A percentile compares a stretch with the other conserved stretches of the same genome.
Evolutionary conservation across 2,113 vertebrate species (phyloP).

Genomic region (Formicarius rufipectus): DNA sequence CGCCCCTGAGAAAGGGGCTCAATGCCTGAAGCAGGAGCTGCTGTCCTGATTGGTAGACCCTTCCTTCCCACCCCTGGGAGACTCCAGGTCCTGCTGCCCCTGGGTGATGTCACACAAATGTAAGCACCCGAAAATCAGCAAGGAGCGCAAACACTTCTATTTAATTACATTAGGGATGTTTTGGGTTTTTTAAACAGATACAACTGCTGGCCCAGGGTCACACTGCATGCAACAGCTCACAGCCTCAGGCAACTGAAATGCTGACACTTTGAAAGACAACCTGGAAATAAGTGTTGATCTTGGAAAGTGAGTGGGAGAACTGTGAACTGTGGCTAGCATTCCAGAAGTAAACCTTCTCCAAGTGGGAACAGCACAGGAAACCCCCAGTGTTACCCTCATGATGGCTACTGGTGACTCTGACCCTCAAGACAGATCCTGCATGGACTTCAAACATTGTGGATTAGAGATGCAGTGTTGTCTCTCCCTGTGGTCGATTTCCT

Average conservation of each 20-base stretch:
- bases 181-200: background rate
- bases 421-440: background rate
- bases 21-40: background rate
- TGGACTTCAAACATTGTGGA: background rate
- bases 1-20: background rate
- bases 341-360: background rate
- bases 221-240: background rate
- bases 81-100: rapidly evolving
- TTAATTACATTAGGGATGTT: background rate
- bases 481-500: background rate
- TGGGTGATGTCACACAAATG: rapidly evolving
- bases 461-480: background rate
- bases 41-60: background rate
- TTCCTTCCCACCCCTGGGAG: rapidly evolving
- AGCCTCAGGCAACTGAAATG: background rate
- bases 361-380: background rate
- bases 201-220: background rate
- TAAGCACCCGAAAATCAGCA: background rate
- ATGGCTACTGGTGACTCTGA: background rate
- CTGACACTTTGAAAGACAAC: background rate
- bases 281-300: constrained; percentile 9
- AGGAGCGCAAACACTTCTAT: background rate
- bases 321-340: background rate
- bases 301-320: background rate
- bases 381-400: background rate